A percentile compares a stretch with the other conserved stretches of the same genome.
These are phyloP conservation scores for Pitta sordida DNA, from an alignment of 2,113 vertebrate species.

Conservation along the genomic window DNA sequence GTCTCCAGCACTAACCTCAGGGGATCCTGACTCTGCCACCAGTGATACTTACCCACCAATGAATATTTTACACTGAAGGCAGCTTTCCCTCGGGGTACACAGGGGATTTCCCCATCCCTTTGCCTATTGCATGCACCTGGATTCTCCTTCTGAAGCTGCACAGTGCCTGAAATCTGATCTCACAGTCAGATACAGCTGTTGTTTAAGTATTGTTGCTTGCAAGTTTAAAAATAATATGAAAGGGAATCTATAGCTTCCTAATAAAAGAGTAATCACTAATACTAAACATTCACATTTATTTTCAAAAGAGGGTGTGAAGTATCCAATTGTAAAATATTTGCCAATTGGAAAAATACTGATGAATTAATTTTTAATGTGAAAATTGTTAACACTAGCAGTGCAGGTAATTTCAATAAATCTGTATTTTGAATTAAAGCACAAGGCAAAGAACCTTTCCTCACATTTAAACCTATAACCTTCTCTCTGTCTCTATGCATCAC, in stretches of 20 bases:
- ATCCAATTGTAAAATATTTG: neutral
- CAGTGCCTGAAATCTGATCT: neutral
- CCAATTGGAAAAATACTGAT: neutral
- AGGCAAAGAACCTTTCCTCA: neutral
- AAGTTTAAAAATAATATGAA: neutral
- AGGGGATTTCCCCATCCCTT: neutral
- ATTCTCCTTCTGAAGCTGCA: neutral
- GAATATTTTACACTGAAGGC: neutral
- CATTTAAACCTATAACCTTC: neutral
- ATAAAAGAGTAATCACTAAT: neutral
- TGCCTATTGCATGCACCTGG: neutral
- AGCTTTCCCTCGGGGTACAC: neutral
- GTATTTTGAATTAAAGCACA: neutral
- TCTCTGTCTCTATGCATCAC: neutral
- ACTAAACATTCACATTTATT: neutral
- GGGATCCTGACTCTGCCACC: conserved; percentile 29
- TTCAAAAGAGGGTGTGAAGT: neutral
- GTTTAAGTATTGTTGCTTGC: neutral
- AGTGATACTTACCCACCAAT: neutral
- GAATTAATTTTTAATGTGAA: neutral
- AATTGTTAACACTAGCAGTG: neutral
- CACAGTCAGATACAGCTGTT: neutral
- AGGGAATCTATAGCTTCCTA: neutral
- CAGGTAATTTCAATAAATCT: neutral
- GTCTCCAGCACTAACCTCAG: neutral